Evolutionary conservation across 64 coral and sea anemone species (phyloP), one percentile per base, ranked within the genome.

Genomic region (Hydrozoanthus tunicans): DNA sequence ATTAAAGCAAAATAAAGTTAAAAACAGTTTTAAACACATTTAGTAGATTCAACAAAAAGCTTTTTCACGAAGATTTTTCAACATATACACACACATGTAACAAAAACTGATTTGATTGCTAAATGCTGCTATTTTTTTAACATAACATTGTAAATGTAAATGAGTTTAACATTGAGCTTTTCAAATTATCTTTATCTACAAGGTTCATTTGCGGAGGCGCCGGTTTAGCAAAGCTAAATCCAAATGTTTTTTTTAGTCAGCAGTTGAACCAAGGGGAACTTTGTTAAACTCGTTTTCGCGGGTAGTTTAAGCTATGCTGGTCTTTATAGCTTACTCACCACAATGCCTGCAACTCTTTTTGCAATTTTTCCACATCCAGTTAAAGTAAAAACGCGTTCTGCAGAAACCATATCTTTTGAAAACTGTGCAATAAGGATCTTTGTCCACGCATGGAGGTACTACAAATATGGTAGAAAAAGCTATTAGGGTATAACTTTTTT

Each of bases 341-440:
- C 78, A 80, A 59, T 80, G 78, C 6, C 24, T 4, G 58, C 78
- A 80, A 58, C 78, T 80, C 13, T 20, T 60, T 58, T 80, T 59
- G 56, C 78, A 80, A 3, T 80, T 80, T 58, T 58, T 11, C 57
- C 57, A 80, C 56, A 80, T 24, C 78, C 78, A 80, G 78, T 80
- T 80, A 58, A 80, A 80, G 24, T 60, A 80, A 4, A 5, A 5
- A 5, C 11, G 25, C 6, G 17, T 8, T 1, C 3, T 3, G 58
- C 78, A 80, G 20, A 11, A 61, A 54, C 58, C 78, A 1, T 27
- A 10, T 80, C 58, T 17, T 61, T 59, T 80, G 78, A 80, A 59
- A 9, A 80, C 2, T 26, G 56, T 26, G 56, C 78, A 80, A 58
- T 80, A 61, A n/a, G 17, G 6, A 23, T 79, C 8, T 6, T 62